These are phyloP conservation scores for Dicaeum eximium DNA, from an alignment of 2,113 vertebrate species.

Conservation along the genomic window DNA sequence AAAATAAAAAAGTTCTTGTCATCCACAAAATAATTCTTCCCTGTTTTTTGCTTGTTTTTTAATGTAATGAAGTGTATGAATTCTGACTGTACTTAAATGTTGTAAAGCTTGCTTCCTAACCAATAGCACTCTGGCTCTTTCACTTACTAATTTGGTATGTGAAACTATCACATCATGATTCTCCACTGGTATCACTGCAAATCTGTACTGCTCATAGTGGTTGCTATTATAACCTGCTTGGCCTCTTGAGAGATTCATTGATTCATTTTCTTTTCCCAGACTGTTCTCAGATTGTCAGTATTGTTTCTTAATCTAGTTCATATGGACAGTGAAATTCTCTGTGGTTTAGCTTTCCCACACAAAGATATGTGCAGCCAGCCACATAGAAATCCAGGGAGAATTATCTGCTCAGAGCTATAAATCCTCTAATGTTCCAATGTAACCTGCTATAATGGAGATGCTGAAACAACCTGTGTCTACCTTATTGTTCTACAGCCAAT, in stretches of 20 bases:
- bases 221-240: not conserved
- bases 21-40: not conserved
- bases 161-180: not conserved
- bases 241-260: slow-evolving; percentile 18
- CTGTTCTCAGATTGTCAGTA: slow-evolving; percentile 42
- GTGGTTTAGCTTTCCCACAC: not conserved
- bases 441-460: not conserved
- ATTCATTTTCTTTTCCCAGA: slow-evolving; percentile 45
- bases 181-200: not conserved
- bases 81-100: not conserved
- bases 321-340: slow-evolving; percentile 33
- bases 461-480: not conserved
- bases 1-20: not conserved
- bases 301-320: slow-evolving; percentile 61
- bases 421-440: not conserved
- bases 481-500: not conserved
- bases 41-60: not conserved
- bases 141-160: not conserved
- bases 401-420: slow-evolving; percentile 31
- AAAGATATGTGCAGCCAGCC: slow-evolving; percentile 8
- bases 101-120: not conserved
- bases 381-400: not conserved
- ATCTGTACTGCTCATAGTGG: not conserved
- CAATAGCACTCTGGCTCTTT: not conserved
- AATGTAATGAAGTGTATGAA: not conserved